Conservation (phyloP, 2,888 invertebrate genomes). For the Orthosia gracilis region DNA sequence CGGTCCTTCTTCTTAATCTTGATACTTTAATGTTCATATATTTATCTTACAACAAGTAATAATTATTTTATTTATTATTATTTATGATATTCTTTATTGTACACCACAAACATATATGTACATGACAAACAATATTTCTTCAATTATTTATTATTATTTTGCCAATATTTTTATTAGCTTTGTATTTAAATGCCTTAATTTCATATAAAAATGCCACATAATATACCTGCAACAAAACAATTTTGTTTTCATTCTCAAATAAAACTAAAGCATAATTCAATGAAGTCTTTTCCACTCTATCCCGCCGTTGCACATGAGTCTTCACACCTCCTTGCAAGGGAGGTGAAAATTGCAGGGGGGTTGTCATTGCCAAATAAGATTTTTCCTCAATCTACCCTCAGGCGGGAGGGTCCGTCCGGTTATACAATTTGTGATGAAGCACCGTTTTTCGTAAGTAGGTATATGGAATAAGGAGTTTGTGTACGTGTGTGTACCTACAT, state of each 20-base stretch:
- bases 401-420: conserved; percentile 76
- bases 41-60: too few species aligned
- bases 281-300: conserved; percentile 66
- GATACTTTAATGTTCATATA: conserved; percentile 5
- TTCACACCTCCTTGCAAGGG: conserved; percentile 75
- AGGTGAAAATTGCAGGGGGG: conserved; percentile 85
- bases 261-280: neutral
- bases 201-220: too few species aligned
- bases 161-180: neutral
- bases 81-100: too few species aligned
- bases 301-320: conserved; percentile 76
- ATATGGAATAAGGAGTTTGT: conserved; percentile 41
- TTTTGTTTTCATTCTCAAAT: too few species aligned
- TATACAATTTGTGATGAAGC: conserved; percentile 83
- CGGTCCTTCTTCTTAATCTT: neutral
- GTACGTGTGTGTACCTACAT: conserved; percentile 10
- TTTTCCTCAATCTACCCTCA: conserved; percentile 86
- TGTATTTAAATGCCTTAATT: neutral
- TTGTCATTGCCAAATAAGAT: conserved; percentile 89
- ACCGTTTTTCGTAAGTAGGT: conserved; percentile 56
- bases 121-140: too few species aligned
- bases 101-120: too few species aligned
- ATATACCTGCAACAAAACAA: too few species aligned
- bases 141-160: too few species aligned
- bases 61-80: too few species aligned